These are phyloP conservation scores for Selene dorsalis DNA, from an alignment of 2,797 vertebrate genomes.

Conservation along the genomic window DNA sequence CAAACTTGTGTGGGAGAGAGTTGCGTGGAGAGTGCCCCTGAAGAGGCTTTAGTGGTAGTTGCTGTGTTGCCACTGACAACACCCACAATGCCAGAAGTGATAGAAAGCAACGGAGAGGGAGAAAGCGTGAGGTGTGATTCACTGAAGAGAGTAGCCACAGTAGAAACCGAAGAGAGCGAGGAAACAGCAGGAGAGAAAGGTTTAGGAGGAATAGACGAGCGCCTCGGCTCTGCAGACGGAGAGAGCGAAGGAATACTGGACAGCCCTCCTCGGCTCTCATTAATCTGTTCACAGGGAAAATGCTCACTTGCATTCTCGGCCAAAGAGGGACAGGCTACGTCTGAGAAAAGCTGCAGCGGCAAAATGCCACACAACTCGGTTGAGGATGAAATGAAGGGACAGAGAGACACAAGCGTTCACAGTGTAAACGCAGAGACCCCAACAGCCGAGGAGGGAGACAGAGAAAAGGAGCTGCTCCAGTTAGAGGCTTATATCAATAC, in stretches of 20 bases:
- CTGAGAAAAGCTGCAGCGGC: conserved; percentile 73
- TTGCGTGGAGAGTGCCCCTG: conserved; percentile 75
- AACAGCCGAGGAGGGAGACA: conserved; percentile 68
- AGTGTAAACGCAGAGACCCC: conserved; percentile 62
- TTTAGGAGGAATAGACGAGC: conserved; percentile 56
- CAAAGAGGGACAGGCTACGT: conserved; percentile 66
- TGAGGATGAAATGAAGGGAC: conserved; percentile 72
- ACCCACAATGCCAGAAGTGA: conserved; percentile 85
- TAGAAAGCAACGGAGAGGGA: conserved; percentile 80
- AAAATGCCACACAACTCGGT: conserved; percentile 81
- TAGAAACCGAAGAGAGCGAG: conserved; percentile 62
- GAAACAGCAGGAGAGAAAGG: conserved; percentile 53
- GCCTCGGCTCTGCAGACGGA: conserved; percentile 60
- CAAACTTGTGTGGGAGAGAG: conserved; percentile 77
- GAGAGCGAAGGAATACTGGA: conserved; percentile 55
- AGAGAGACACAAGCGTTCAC: conserved; percentile 50
- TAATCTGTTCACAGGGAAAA: conserved; percentile 70
- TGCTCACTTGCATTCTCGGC: conserved; percentile 72
- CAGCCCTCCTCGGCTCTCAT: conserved; percentile 57
- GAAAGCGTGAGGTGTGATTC: conserved; percentile 77
- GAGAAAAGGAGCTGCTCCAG: conserved; percentile 66
- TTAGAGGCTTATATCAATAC: conserved; percentile 65
- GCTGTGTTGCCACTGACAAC: conserved; percentile 86
- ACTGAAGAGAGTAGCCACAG: conserved; percentile 65
- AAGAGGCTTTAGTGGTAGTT: conserved; percentile 78